Conservation (phyloP, 2,797 vertebrate species). For the Amazona finschi region DNA sequence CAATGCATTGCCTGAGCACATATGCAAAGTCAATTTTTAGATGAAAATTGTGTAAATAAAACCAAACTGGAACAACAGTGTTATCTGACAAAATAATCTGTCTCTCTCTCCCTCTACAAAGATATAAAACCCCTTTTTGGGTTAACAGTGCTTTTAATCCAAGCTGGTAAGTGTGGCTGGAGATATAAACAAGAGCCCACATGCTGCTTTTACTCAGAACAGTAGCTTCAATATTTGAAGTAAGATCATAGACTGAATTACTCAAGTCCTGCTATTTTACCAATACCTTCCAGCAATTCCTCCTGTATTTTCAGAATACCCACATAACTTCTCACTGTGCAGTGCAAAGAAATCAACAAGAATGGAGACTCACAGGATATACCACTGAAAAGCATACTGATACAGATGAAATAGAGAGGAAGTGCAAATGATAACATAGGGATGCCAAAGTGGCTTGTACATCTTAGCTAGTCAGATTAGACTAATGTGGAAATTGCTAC, state of each 20-base stretch:
- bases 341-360: background rate
- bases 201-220: background rate
- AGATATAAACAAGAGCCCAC: background rate
- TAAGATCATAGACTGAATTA: background rate
- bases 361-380: background rate
- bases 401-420: background rate
- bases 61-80: background rate
- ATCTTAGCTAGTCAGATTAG: background rate
- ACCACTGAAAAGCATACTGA: background rate
- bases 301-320: background rate
- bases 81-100: background rate
- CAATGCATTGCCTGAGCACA: background rate
- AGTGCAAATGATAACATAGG: background rate
- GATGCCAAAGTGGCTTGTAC: background rate
- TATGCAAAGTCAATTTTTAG: background rate
- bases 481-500: background rate
- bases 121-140: background rate
- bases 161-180: background rate
- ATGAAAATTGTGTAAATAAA: background rate
- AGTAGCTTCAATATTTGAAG: background rate
- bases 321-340: background rate
- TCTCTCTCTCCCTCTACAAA: background rate
- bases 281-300: background rate
- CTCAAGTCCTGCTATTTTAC: background rate
- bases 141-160: background rate